These are phyloP conservation scores for Oryctes rhinoceros DNA, from an alignment of 1,140 invertebrate species.

Conservation along the genomic window DNA sequence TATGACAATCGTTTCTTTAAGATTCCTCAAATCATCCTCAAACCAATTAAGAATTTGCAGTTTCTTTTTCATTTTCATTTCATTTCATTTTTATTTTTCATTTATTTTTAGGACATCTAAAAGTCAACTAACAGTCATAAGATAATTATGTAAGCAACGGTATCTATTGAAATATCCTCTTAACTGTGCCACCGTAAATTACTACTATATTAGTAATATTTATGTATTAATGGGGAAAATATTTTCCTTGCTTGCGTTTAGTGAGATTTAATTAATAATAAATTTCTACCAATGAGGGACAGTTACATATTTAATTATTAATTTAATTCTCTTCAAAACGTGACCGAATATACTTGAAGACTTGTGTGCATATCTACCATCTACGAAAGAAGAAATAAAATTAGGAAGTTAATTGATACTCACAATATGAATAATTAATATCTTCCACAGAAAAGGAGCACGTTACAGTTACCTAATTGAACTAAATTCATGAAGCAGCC, in stretches of 20 bases:
- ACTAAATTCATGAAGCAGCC: neutral
- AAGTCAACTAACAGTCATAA: no score
- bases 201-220: neutral
- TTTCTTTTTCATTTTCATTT: no score
- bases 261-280: neutral
- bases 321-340: neutral
- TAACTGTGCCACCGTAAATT: neutral
- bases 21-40: no score
- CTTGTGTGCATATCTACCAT: neutral
- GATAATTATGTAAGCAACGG: no score
- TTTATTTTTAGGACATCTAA: no score
- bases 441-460: neutral
- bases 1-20: no score
- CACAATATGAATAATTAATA: conserved; percentile 12
- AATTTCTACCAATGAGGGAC: neutral
- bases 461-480: conserved; percentile 21
- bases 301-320: conserved; percentile 6
- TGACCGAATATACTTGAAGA: neutral
- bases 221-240: neutral
- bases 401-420: conserved; percentile 2
- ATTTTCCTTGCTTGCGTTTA: neutral
- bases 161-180: no score
- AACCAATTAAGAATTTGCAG: no score
- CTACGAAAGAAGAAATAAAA: neutral
- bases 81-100: no score